Base-by-base conservation (phyloP, 1,140 invertebrate genomes). In the Anadara kagoshimensis region DNA sequence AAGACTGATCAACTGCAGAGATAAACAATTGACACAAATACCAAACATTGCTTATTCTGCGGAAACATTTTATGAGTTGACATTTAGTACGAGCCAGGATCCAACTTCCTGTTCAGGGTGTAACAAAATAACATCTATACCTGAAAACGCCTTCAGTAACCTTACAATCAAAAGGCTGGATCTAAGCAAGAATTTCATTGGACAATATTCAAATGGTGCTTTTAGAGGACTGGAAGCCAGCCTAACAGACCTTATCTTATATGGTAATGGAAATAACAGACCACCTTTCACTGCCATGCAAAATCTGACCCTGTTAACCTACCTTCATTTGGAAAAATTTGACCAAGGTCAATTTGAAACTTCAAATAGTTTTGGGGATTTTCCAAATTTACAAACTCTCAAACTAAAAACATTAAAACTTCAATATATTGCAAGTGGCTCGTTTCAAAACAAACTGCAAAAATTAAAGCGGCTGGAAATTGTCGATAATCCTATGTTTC, bases 151-250 rank as follows among this genome's bases (percentile, higher is more conserved):
- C 4, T 87, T 84, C 76, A 24, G 44, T n/a, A 79, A 78, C 53
- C 63, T 85, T 11, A 68, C 68, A 73, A 76, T 85, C 18, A 49
- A 80, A 68, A 57, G 67, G 58, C 67, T 85, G 26, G 78, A 83
- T 56, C 58, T 85, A 1, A 51, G 59, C 12, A 45, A 49, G 24
- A 85, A 81, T 45, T 65, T 51, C 18, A 12, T 85, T 20, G 47
- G n/a, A 11, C 47, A 26, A 26, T 58, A 83, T 11, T 14, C 41
- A 4, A n/a, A 57, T 26, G 41, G 47, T n/a, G 63, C 78, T 24
- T 86, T 86, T 70, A 29, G 12, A 56, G 83, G 81, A 1, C 20
- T 84, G 12, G 66, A 79, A 45, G 12, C n/a, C 18, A 47, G 73
- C 67, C 43, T 85, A 12, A 58, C 59, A 54, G 76, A 74, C 53